phyloP scores from a whole-genome alignment of 2,888 invertebrate species.

The Lithosia quadra region DNA sequence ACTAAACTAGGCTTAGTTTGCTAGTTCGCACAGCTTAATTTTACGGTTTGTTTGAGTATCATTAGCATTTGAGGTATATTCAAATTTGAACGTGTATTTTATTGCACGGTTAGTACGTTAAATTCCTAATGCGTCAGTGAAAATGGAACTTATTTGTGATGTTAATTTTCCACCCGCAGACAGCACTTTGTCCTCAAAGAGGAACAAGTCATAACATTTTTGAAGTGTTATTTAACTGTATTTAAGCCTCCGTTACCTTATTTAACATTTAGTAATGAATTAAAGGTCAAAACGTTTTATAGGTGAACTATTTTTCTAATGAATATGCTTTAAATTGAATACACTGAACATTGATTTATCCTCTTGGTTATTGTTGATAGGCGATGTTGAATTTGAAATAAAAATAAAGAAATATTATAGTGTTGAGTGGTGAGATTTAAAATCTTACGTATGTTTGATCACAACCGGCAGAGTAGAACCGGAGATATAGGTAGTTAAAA shows the following conservation, averaged over 20 bases:
- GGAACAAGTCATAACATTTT: not conserved
- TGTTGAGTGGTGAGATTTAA: too few relatives aligned
- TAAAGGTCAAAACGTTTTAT: not conserved
- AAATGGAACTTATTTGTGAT: constrained; percentile 1
- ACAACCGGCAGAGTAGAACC: too few relatives aligned
- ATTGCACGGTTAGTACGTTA: not conserved
- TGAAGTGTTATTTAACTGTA: not conserved
- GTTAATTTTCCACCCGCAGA: not conserved
- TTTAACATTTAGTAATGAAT: not conserved
- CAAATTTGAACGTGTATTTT: constrained; percentile 9
- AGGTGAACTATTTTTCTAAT: too few relatives aligned
- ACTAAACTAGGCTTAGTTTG: constrained; percentile 7
- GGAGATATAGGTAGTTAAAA: too few relatives aligned
- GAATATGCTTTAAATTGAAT: too few relatives aligned
- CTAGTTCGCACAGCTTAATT: constrained; percentile 3
- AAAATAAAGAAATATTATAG: too few relatives aligned
- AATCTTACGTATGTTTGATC: too few relatives aligned
- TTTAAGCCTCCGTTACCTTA: not conserved
- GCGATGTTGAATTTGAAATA: too few relatives aligned
- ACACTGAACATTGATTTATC: not conserved
- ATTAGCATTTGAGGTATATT: constrained; percentile 14
- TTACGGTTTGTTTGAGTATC: constrained; percentile 10
- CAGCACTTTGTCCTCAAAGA: not conserved
- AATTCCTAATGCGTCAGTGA: not conserved
- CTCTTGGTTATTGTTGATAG: not conserved